Base-by-base conservation (phyloP, 2,888 invertebrate species). In the Beris morrisii region DNA sequence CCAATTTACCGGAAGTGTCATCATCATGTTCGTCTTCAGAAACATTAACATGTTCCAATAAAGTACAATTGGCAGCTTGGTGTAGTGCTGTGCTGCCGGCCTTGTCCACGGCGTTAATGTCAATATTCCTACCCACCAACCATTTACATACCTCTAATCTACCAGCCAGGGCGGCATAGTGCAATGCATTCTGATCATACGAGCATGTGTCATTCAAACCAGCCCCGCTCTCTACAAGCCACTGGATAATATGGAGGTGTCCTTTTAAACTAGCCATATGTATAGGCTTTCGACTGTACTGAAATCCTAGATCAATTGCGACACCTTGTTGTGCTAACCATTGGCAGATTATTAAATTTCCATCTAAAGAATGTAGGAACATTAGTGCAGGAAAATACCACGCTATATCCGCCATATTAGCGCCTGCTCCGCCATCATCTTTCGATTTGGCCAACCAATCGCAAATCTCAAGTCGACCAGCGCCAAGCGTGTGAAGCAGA, bases 271-370 rank as follows among this genome's bases (percentile, higher is more conserved):
- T 6, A 43, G 56, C 56, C 4, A 15, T 22, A 15, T 56, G 56
- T 1, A 56, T 5, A 5, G 55, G 55, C 43, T 32, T 56, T 4
- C 50, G 61, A 4, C 22, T 50, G 6, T 13, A 32, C 13, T n/a
- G 32, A 9, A 15, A 32, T 11, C n/a, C 15, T 7, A 30, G 15
- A n/a, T 56, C 30, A 13, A 38, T 9, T 7, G 32, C n/a, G 7
- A 56, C 5, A 13, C 55, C 55, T 13, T 12, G 38, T n/a, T 11
- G 11, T 11, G 22, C 38, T 4, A 61, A 15, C 32, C 50, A 46
- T 15, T 61, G 4, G 30, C 61, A 61, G 4, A 61, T 22, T 11
- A 52, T 52, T 38, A 61, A 38, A 15, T 61, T 38, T 38, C 53
- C 53, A n/a, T n/a, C 4, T 11, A 4, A 4, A 30, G 31, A 9